These are phyloP conservation scores for Hippopotamyrus pictus DNA, from an alignment of 2,797 vertebrate species.

Conservation along the genomic window DNA sequence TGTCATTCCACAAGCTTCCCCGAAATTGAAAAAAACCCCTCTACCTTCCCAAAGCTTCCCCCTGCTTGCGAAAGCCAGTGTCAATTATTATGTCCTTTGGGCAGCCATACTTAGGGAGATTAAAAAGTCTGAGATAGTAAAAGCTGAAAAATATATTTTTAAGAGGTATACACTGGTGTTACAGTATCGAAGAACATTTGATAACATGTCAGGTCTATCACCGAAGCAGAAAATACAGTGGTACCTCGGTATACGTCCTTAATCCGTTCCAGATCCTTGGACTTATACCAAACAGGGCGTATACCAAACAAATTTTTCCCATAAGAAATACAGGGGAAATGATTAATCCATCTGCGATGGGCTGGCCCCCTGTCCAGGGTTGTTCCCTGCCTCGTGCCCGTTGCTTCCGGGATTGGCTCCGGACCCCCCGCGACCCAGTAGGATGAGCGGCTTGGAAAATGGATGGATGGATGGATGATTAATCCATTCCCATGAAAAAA, in stretches of 20 bases:
- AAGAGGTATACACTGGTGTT: not conserved
- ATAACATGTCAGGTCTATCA: not conserved
- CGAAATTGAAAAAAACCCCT: not conserved
- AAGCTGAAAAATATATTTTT: not conserved
- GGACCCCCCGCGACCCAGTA: no score
- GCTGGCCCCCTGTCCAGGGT: no score
- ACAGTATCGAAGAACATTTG: not conserved
- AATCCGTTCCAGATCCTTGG: not conserved
- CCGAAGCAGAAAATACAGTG: not conserved
- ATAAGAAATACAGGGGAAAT: not conserved
- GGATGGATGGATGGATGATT: no score
- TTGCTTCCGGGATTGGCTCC: no score
- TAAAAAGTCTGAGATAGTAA: not conserved
- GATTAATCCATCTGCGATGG: not conserved
- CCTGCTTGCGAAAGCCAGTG: not conserved
- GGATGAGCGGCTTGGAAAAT: no score
- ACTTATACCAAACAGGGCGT: not conserved
- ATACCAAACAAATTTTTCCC: not conserved
- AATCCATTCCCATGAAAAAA: not conserved
- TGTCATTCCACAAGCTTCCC: not conserved
- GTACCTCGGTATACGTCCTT: not conserved
- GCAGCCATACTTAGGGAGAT: not conserved
- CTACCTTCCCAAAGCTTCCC: not conserved
- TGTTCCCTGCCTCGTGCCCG: no score
- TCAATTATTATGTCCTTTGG: not conserved